Evolutionary conservation across 2,888 invertebrate genomes (phyloP).

Genomic region (Philopedon plagiatum): DNA sequence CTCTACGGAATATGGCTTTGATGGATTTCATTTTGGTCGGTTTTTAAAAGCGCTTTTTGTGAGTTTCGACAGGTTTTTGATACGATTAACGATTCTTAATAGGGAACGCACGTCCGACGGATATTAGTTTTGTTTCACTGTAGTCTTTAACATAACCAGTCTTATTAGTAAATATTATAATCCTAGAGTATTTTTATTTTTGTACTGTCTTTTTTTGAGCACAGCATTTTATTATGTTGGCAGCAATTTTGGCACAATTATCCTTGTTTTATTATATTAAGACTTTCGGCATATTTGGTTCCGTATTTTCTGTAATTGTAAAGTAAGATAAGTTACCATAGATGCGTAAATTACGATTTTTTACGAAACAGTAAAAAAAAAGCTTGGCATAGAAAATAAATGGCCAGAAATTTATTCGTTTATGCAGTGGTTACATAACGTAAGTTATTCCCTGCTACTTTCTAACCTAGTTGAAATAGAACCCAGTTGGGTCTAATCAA

Average conservation of each 20-base stretch:
- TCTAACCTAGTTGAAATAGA: no score
- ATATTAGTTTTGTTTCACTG: not conserved
- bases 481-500: no score
- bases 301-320: not conserved
- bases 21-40: slow-evolving; percentile 87
- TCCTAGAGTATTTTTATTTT: slow-evolving; percentile 4
- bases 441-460: no score
- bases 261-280: not conserved
- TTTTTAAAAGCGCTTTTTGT: slow-evolving; percentile 2
- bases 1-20: slow-evolving; percentile 93
- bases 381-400: not conserved
- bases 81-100: not conserved
- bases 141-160: slow-evolving; percentile 11
- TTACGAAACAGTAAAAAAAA: not conserved
- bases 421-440: no score
- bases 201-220: slow-evolving; percentile 12
- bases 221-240: slow-evolving; percentile 3
- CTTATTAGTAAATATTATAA: not conserved
- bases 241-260: slow-evolving; percentile 6
- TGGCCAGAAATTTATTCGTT: no score
- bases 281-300: not conserved
- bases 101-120: not conserved
- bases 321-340: no score
- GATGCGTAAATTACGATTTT: not conserved
- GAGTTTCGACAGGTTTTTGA: slow-evolving; percentile 17